Evolutionary conservation across 2,888 invertebrate species (phyloP), one percentile per base, ranked within the genome.

Genomic region (Heliconius aoede): DNA sequence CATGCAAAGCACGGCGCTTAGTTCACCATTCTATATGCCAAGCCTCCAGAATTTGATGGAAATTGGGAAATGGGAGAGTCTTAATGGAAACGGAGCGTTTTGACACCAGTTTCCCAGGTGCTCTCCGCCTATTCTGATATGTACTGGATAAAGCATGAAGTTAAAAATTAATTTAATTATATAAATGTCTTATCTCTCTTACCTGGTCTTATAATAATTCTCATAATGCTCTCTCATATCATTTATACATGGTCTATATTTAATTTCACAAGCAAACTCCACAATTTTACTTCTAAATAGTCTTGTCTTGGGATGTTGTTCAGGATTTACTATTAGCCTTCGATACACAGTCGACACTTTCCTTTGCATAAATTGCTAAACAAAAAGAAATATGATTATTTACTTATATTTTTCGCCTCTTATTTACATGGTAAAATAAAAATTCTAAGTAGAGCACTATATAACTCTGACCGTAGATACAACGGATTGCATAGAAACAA

Each of bases 331-430:
- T 2, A 86, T 80, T 2, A 93, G 73, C 3, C 85, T 83, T 4
- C 82, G 83, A 83, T 88, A 94, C 15, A 93, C 83, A 0, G 83
- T 79, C 0, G 85, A 83, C 24, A 93, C 81, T 82, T 91, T 90
- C 64, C 82, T 84, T 0, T 84, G 85, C 84, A 94, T 87, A 72
- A 91, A 92, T n/a, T 84, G 83, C 94, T 94, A 84, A 5, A 88
- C 87, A 69, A 62, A 62, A 7, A 51, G 9, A 69, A 21, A 7
- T 30, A 30, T 0, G 7, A 21, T 11, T 15, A 55, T 32, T 55
- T 51, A n/a, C 4, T 51, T 51, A 21, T n/a, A n/a, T n/a, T n/a
- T n/a, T n/a, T n/a, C n/a, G n/a, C n/a, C n/a, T 3, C 24, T 15
- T n/a, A 5, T 32, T 7, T 40, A 13, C 36, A 36, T 3, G 13